Base-by-base conservation (phyloP, 2,797 vertebrate species). In the Urosaurus nigricauda region DNA sequence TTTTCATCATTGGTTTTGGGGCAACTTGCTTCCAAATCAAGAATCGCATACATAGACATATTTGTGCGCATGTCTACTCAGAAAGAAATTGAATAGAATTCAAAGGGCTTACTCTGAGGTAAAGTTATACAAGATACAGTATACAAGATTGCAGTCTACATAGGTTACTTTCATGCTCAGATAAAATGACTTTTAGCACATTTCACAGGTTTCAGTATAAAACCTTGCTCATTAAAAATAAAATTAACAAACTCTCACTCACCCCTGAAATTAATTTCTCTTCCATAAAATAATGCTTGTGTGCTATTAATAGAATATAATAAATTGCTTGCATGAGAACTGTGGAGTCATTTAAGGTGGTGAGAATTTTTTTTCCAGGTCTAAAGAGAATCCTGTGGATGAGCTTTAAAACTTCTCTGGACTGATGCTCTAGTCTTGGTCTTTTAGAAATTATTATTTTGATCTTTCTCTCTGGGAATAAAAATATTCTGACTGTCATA, bases 401-500 rank as follows among this genome's bases (percentile, higher is more conserved):
- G 79, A 88, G 87, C 29, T 86, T 79, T 17, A n/a, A 88, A 88
- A 77, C 79, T 84, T 51, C 91, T 40, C 56, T 74, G 87, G 78
- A 87, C 29, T 0, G 12, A 71, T 88, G 74, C 35, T 37, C 89
- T 91, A 90, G 0, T 24, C 90, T 56, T 85, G 73, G 3, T 35
- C 68, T 74, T 85, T 82, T 12, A 24, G 88, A 60, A 60, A 60
- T 16, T 58, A 58, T 60, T 19, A 60, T 89, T 89, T 90, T 60
- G 4, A 0, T 75, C 29, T 63, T 92, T 93, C 88, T 79, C 65
- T 21, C 14, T 51, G 84, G 88, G 83, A 93, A 87, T 63, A 74
- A 88, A 86, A 89, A 89, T 92, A 88, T 91, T 47, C 58, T 51
- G 85, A 83, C 68, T 92, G 81, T 73, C 90, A 58, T 86, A 84